Percentiles rank a stretch among this genome's conserved stretches.
Evolutionary conservation across 1,140 invertebrate genomes (phyloP).

Genomic region (Zelostemma sp.): DNA sequence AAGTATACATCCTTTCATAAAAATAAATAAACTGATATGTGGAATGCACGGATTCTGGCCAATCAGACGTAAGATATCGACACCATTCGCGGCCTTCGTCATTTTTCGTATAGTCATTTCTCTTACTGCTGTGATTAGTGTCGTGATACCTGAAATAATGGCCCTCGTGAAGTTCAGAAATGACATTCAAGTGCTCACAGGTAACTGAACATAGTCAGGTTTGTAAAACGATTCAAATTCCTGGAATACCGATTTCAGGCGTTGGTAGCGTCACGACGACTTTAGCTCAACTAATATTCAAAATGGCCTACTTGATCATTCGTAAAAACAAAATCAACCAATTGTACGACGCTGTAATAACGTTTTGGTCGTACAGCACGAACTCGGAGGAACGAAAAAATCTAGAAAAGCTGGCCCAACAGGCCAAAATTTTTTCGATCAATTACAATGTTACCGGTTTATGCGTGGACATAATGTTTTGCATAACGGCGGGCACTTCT

Average conservation of each 20-base stretch:
- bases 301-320: slow-evolving; percentile 26
- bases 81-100: not conserved
- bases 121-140: not conserved
- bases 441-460: slow-evolving; percentile 3
- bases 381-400: slow-evolving; percentile 7
- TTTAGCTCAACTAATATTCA: slow-evolving; percentile 24
- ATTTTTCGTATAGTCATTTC: not conserved
- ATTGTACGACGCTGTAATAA: slow-evolving; percentile 18
- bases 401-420: slow-evolving; percentile 6
- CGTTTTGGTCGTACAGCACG: slow-evolving; percentile 16
- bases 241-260: slow-evolving; percentile 5
- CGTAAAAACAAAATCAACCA: not conserved
- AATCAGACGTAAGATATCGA: not conserved
- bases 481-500: not conserved
- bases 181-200: slow-evolving; percentile 4
- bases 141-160: slow-evolving; percentile 5
- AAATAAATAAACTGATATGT: slow-evolving; percentile 1
- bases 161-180: not conserved
- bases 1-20: slow-evolving; percentile 3
- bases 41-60: slow-evolving; percentile 8
- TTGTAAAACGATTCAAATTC: too few species aligned
- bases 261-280: slow-evolving; percentile 31
- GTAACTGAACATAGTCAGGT: slow-evolving; percentile 11
- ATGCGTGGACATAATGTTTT: slow-evolving; percentile 8
- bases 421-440: slow-evolving; percentile 14